Percentiles rank a stretch among this genome's conserved stretches.
These are phyloP conservation scores for Caenorhabditis sp. DNA, from an alignment of 2,888 invertebrate genomes.

Conservation along the genomic window DNA sequence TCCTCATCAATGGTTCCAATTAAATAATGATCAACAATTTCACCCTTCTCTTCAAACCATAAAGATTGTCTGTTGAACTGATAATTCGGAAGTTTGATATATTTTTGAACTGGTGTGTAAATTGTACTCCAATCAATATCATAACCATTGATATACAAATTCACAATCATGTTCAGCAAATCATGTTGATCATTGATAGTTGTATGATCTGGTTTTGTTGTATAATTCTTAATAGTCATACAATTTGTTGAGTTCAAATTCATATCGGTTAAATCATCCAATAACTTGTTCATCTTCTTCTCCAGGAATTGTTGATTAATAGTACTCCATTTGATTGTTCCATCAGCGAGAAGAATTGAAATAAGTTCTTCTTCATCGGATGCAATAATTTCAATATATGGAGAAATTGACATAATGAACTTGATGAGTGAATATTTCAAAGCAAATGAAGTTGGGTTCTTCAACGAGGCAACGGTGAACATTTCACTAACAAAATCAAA, in stretches of 20 bases:
- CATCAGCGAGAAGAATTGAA: slow-evolving; percentile 18
- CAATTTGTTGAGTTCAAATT: slow-evolving; percentile 17
- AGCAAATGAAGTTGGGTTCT: slow-evolving; percentile 24
- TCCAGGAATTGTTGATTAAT: slow-evolving; percentile 13
- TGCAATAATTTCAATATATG: slow-evolving; percentile 27
- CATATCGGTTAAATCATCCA: slow-evolving; percentile 18
- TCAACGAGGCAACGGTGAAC: slow-evolving; percentile 22
- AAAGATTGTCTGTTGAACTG: slow-evolving; percentile 51
- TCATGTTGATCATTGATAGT: slow-evolving; percentile 8
- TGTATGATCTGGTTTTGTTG: slow-evolving; percentile 6
- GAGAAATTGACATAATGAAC: slow-evolving; percentile 25
- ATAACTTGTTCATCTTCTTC: slow-evolving; percentile 11
- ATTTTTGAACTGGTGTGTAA: slow-evolving; percentile 38
- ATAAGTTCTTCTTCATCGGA: slow-evolving; percentile 16
- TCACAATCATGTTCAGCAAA: slow-evolving; percentile 19
- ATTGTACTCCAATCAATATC: slow-evolving; percentile 52
- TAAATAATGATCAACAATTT: slow-evolving; percentile 55
- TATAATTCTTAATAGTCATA: slow-evolving; percentile 17
- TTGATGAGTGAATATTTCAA: slow-evolving; percentile 34
- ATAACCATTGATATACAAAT: slow-evolving; percentile 38
- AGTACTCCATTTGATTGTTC: slow-evolving; percentile 25
- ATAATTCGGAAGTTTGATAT: slow-evolving; percentile 56
- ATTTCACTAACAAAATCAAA: slow-evolving; percentile 29
- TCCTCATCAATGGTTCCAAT: slow-evolving; percentile 50
- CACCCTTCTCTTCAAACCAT: slow-evolving; percentile 50